phyloP scores from a whole-genome alignment of 2,888 invertebrate species.

The Emmelina monodactyla region DNA sequence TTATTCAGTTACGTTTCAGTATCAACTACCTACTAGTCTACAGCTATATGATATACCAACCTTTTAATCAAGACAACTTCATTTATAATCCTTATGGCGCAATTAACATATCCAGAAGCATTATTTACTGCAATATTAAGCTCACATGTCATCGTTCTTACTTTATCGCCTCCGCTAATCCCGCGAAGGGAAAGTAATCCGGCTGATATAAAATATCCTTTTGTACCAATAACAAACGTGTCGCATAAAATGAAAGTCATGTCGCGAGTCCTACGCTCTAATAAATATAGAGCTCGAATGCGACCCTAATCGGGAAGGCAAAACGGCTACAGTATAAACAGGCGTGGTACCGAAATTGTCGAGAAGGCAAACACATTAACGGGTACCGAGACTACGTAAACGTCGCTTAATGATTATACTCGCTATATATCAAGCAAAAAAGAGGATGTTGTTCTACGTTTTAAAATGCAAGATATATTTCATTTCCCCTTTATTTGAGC shows the following conservation, averaged over 20 bases:
- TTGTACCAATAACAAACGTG: constrained; percentile 24
- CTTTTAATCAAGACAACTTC: constrained; percentile 10
- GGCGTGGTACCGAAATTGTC: constrained; percentile 56
- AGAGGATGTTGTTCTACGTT: constrained; percentile 30
- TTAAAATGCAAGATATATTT: constrained; percentile 52
- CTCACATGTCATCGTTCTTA: background rate
- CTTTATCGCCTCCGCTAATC: constrained; percentile 18
- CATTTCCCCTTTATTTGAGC: constrained; percentile 55
- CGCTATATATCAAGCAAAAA: constrained; percentile 31
- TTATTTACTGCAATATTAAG: background rate
- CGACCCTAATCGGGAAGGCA: constrained; percentile 61
- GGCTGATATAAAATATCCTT: constrained; percentile 27
- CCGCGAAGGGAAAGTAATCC: constrained; percentile 31
- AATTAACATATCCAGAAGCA: constrained; percentile 23
- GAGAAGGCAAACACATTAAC: constrained; percentile 61
- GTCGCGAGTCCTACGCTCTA: constrained; percentile 54
- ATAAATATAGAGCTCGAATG: constrained; percentile 59
- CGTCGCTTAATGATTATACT: constrained; percentile 55
- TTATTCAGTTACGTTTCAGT: constrained; percentile 28
- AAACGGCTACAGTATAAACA: constrained; percentile 61
- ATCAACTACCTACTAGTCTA: constrained; percentile 21
- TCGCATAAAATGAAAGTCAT: constrained; percentile 56
- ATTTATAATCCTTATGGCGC: constrained; percentile 18
- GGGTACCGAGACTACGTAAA: constrained; percentile 41
- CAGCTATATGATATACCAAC: too few species aligned